Conservation (phyloP, 2,888 invertebrate species). For the Artemia sinica region DNA sequence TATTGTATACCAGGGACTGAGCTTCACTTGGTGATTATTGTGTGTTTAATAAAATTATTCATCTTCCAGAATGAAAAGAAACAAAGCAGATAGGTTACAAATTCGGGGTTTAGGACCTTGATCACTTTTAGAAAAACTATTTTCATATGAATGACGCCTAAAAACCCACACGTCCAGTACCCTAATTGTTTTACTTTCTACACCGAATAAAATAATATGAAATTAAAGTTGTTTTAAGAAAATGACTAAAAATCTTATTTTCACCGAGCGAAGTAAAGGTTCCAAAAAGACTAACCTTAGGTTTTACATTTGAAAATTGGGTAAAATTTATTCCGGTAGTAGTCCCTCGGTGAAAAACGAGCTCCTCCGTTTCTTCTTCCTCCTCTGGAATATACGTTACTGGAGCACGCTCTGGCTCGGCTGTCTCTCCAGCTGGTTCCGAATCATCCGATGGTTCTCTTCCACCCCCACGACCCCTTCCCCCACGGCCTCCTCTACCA, state of each 20-base stretch:
- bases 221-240: too few relatives aligned
- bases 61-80: slow-evolving; percentile 18
- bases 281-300: slow-evolving; percentile 47
- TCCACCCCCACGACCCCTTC: slow-evolving; percentile 24
- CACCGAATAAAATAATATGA: too few relatives aligned
- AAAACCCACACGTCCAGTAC: too few relatives aligned
- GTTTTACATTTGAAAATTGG: slow-evolving; percentile 68
- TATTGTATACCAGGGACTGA: background rate
- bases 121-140: background rate
- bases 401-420: slow-evolving; percentile 32
- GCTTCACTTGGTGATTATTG: slow-evolving; percentile 6
- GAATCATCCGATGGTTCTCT: slow-evolving; percentile 26
- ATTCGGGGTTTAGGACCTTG: background rate
- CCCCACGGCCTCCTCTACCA: slow-evolving; percentile 28
- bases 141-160: background rate
- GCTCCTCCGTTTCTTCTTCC: slow-evolving; percentile 47
- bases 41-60: too few relatives aligned
- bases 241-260: background rate
- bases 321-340: slow-evolving; percentile 76
- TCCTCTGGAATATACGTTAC: slow-evolving; percentile 50
- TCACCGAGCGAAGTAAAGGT: background rate
- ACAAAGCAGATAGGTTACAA: background rate
- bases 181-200: too few relatives aligned
- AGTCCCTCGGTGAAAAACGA: slow-evolving; percentile 49
- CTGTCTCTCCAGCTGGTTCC: slow-evolving; percentile 30